Conservation (phyloP, 2,888 invertebrate species). For the Andrena flavipes region DNA sequence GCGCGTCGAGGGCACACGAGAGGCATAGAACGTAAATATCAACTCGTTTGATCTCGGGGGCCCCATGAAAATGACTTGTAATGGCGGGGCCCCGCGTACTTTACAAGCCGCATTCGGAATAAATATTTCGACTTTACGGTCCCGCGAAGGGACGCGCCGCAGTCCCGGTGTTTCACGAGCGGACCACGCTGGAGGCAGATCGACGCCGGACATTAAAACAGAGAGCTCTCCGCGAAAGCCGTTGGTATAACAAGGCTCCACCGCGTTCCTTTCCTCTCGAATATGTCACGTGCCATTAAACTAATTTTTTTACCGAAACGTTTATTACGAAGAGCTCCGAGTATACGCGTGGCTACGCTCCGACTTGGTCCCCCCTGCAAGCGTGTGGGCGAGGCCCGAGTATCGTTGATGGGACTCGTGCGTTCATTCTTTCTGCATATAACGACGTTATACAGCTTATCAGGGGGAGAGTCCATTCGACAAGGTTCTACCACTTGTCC, state of each 20-base stretch:
- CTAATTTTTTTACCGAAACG: slow-evolving; percentile 53
- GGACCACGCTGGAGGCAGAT: slow-evolving; percentile 35
- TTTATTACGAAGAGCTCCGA: slow-evolving; percentile 24
- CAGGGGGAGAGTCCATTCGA: no score
- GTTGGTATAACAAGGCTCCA: slow-evolving; percentile 51
- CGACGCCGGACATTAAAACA: slow-evolving; percentile 74
- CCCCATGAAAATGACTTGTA: slow-evolving; percentile 79
- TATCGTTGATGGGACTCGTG: background rate
- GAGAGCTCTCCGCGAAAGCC: slow-evolving; percentile 64
- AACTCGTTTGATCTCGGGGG: slow-evolving; percentile 75
- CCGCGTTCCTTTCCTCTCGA: background rate
- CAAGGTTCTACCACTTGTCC: no score
- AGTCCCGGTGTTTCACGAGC: slow-evolving; percentile 54
- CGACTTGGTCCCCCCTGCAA: background rate
- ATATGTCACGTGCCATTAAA: slow-evolving; percentile 47
- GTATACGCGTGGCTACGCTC: slow-evolving; percentile 16
- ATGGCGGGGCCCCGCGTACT: slow-evolving; percentile 75
- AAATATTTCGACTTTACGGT: slow-evolving; percentile 79
- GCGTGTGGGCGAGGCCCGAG: slow-evolving; percentile 22
- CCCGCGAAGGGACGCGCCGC: slow-evolving; percentile 58
- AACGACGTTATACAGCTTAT: no score
- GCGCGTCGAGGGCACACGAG: slow-evolving; percentile 47
- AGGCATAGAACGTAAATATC: slow-evolving; percentile 78
- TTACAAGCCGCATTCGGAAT: slow-evolving; percentile 76
- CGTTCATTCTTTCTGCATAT: background rate